Conservation (phyloP, 2,113 vertebrate species). For the Rhinogobius similis region DNA sequence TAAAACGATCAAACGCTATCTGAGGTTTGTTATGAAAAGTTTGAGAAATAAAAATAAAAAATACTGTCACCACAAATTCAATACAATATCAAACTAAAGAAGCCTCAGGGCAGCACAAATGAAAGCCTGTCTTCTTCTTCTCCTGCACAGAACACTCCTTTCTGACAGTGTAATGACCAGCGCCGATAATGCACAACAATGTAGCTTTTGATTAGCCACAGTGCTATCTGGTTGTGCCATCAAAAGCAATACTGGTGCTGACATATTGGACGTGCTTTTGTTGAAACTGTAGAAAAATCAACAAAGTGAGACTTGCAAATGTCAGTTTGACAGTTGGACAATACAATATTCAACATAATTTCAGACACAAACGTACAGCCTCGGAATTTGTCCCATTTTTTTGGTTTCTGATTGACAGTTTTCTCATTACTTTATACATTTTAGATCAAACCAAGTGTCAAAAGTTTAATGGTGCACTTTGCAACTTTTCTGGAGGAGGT, state of each 20-base stretch:
- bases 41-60: conserved; percentile 15
- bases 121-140: conserved; percentile 30
- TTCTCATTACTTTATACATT: no score
- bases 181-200: conserved; percentile 44
- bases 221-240: conserved; percentile 33
- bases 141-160: no score
- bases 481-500: no score
- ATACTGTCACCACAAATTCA: conserved; percentile 18
- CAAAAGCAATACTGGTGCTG: conserved; percentile 26
- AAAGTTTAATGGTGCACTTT: no score
- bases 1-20: background rate
- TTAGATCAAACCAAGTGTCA: no score
- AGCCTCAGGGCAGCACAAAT: conserved; percentile 25
- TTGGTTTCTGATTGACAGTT: no score
- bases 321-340: conserved; percentile 8
- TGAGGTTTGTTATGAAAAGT: background rate
- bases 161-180: conserved; percentile 53
- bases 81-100: conserved; percentile 2
- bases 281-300: conserved; percentile 15
- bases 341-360: no score
- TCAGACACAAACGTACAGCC: no score
- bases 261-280: conserved; percentile 36
- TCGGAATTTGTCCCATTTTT: no score
- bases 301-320: no score
- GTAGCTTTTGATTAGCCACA: conserved; percentile 43